Conservation (phyloP, 2,888 invertebrate genomes). For the Lampropteryx suffumata region DNA sequence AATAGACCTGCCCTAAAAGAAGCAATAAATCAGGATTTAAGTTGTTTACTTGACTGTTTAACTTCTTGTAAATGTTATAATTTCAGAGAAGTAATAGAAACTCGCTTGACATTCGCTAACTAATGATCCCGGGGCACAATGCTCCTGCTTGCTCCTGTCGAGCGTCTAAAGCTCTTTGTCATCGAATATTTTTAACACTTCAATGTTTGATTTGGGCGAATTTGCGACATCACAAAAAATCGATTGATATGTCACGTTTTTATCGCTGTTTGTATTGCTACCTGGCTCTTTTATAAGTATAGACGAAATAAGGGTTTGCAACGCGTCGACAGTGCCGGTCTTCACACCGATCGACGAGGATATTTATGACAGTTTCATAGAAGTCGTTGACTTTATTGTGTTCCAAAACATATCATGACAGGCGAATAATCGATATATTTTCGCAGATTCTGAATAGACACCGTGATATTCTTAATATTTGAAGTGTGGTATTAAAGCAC, state of each 20-base stretch:
- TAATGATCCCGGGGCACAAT: constrained; percentile 73
- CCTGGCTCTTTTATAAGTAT: constrained; percentile 66
- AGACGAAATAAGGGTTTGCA: constrained; percentile 59
- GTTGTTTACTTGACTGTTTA: constrained; percentile 69
- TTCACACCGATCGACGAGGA: constrained; percentile 54
- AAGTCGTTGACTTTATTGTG: constrained; percentile 70
- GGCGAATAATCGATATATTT: constrained; percentile 57
- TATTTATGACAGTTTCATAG: constrained; percentile 63
- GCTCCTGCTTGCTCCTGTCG: constrained; percentile 60
- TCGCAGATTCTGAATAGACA: constrained; percentile 42
- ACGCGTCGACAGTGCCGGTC: constrained; percentile 54
- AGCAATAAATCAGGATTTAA: constrained; percentile 63
- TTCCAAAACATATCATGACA: constrained; percentile 56
- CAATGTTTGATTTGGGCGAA: constrained; percentile 81
- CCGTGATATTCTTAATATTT: constrained; percentile 13
- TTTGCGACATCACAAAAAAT: constrained; percentile 68
- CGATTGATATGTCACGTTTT: constrained; percentile 80
- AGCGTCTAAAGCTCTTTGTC: constrained; percentile 68
- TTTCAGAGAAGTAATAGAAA: constrained; percentile 56
- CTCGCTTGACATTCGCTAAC: constrained; percentile 70
- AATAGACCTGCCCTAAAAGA: constrained; percentile 27
- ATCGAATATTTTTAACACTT: constrained; percentile 76
- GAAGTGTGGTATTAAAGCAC: constrained; percentile 9
- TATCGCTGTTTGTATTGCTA: constrained; percentile 78
- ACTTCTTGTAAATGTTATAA: constrained; percentile 68